Base-by-base conservation (phyloP, 2,888 invertebrate species). In the Tenthredo distinguenda region DNA sequence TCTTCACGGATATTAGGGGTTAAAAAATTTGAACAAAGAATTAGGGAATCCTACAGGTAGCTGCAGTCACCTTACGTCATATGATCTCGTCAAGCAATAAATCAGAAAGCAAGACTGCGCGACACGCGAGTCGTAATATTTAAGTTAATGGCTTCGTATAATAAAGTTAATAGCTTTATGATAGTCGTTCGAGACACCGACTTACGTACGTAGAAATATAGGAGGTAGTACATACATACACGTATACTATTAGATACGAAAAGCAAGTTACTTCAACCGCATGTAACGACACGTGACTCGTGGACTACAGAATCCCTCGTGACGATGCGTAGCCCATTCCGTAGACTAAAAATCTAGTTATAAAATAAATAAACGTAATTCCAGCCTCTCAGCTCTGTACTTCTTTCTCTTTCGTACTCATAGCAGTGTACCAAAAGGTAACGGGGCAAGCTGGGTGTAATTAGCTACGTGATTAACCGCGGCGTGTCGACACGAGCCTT, bases 161-260 rank as follows among this genome's bases (percentile, higher is more conserved):
- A 93, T 93, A 93, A 93, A 93, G 91, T 93, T 93, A 93, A 93
- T 93, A 91, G 93, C 92, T 93, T 93, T 91, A 92, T 91, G 92
- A 92, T 92, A 92, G 92, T 91, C 89, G 88, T 90, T 89, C 90
- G 89, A 88, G 88, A 89, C 90, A 89, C 89, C 83, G 83, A 68
- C 65, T 68, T 68, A 83, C 65, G 71, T 83, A 68, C 55, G 26
- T 62, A 62, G 62, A 62, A 62, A 62, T 62, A 62, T 26, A 62
- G 62, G 71, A 71, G 18, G 15, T 37, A 6, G 50, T 71, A 47
- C n/a, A 18, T 82, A n/a, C n/a, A 31, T 62, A 34, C 15, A 37
- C 34, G 31, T 31, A 34, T 34, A 5, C 15, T 2, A 15, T 34
- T 71, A 71, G 71, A 37, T 55, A 55, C 55, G 21, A 76, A 26